These are phyloP conservation scores for Tipula vernalis DNA, from an alignment of 2,888 invertebrate genomes.

Conservation along the genomic window DNA sequence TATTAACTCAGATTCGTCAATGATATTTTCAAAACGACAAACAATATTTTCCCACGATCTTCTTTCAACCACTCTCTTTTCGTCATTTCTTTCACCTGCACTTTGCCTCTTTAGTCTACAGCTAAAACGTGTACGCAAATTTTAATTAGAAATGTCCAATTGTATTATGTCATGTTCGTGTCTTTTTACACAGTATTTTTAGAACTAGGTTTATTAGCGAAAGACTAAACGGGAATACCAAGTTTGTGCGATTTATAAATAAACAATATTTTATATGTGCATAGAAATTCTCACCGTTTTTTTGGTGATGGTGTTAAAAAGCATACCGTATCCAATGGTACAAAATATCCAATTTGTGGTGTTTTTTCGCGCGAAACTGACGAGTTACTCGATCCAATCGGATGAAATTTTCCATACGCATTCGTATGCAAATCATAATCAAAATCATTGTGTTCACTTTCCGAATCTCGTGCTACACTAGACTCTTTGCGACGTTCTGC, in stretches of 20 bases:
- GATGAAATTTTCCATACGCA: background rate
- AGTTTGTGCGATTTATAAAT: background rate
- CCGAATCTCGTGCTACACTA: background rate
- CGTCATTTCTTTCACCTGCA: background rate
- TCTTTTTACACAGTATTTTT: background rate
- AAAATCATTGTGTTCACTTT: background rate
- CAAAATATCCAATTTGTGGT: constrained; percentile 47
- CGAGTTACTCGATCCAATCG: background rate
- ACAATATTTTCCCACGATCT: background rate
- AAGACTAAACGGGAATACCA: background rate
- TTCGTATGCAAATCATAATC: background rate
- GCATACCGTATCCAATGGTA: constrained; percentile 38
- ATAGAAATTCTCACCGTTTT: background rate
- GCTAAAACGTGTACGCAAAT: background rate
- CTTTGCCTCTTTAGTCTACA: background rate
- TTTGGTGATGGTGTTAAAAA: constrained; percentile 30
- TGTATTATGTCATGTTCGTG: background rate
- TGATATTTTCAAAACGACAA: background rate
- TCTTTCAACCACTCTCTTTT: background rate
- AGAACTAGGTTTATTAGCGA: background rate
- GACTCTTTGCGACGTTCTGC: background rate
- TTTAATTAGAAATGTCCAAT: background rate
- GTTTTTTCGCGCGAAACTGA: constrained; percentile 14
- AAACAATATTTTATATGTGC: background rate
- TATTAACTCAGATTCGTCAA: background rate